A percentile compares a stretch with the other conserved stretches of the same genome.
Evolutionary conservation across 2,797 vertebrate genomes (phyloP).

Genomic region (Rhinella marina): DNA sequence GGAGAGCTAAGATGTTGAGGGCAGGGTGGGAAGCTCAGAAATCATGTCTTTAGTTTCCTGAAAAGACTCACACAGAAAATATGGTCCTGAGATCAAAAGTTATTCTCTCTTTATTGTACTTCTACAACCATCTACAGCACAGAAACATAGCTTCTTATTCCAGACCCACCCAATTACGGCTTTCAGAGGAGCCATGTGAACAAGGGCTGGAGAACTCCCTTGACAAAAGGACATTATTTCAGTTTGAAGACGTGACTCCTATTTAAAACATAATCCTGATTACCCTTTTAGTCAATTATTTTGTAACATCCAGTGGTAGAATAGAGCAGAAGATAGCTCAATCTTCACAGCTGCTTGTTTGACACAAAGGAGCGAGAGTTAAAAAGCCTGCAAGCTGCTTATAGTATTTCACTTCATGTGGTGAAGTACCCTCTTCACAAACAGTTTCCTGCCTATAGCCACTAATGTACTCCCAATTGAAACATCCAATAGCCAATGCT

Average conservation of each 20-base stretch:
- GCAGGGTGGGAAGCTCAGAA: conserved; percentile 14
- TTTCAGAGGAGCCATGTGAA: conserved; percentile 62
- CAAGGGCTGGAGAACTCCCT: conserved; percentile 52
- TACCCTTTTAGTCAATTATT: conserved; percentile 64
- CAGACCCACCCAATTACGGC: conserved; percentile 60
- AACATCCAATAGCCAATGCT: conserved; percentile 50
- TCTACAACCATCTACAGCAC: conserved; percentile 41
- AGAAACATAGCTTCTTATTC: conserved; percentile 59
- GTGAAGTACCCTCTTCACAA: conserved; percentile 61
- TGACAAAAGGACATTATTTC: conserved; percentile 62
- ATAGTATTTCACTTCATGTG: conserved; percentile 60
- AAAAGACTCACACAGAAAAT: conserved; percentile 53
- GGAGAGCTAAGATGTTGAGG: conserved; percentile 8
- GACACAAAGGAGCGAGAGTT: conserved; percentile 60
- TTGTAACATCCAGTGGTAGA: conserved; percentile 62
- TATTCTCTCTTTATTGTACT: conserved; percentile 54
- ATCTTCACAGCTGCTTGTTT: conserved; percentile 63
- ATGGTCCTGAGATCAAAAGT: conserved; percentile 60
- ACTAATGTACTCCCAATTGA: conserved; percentile 59
- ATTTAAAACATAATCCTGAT: conserved; percentile 64
- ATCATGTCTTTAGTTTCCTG: conserved; percentile 11
- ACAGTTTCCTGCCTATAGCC: conserved; percentile 59
- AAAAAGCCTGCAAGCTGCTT: conserved; percentile 62
- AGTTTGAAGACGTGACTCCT: conserved; percentile 63
- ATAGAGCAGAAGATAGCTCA: conserved; percentile 62